Evolutionary conservation across 35 echinoderm and acorn worm species (phyloP).

Genomic region (Hemicentrotus pulcherrimus): DNA sequence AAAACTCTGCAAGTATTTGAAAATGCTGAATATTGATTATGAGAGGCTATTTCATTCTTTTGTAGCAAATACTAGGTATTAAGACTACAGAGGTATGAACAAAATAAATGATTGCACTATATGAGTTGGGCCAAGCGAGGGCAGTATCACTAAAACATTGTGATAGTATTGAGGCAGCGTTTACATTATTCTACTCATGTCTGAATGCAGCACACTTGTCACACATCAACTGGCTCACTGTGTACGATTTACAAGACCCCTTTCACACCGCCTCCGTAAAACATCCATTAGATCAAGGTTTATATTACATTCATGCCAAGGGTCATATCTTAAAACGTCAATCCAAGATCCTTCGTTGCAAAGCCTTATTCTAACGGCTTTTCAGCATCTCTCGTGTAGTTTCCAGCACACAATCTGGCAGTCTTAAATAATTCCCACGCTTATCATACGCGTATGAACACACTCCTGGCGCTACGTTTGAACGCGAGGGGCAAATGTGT

Average conservation of each 20-base stretch:
- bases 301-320: neutral
- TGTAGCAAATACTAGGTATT: neutral
- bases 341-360: neutral
- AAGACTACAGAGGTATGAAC: neutral
- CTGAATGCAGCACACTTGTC: conserved; percentile 13
- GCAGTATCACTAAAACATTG: conserved; percentile 2
- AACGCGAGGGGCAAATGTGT: neutral
- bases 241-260: neutral
- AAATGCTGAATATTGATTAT: neutral
- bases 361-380: neutral
- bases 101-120: conserved; percentile 45
- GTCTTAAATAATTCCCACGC: neutral
- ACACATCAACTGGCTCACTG: neutral
- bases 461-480: neutral
- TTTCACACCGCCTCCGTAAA: neutral
- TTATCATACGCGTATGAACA: neutral
- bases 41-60: neutral
- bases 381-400: neutral
- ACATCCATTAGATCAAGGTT: neutral
- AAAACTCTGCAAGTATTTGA: neutral
- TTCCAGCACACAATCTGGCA: neutral
- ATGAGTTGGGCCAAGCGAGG: conserved; percentile 31
- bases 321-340: neutral
- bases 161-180: neutral
- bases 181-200: neutral